Base-by-base conservation (phyloP, 2,888 invertebrate species). In the Didymodactylos carnosus region DNA sequence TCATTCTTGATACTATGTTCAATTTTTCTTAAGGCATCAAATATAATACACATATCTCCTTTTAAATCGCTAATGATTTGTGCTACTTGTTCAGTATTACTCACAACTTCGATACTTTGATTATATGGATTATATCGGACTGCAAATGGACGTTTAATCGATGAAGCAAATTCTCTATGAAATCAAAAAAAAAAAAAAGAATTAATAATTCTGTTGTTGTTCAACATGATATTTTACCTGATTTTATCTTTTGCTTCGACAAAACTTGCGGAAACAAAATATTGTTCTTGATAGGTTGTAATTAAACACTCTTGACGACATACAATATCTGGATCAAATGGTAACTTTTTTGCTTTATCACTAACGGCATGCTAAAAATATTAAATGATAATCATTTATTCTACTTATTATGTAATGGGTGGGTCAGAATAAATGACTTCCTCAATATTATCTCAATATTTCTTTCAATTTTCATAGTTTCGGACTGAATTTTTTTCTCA, bases 211-310 rank as follows among this genome's bases (percentile, higher is more conserved):
- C 3, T 10, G 3, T 8, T 3, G 11, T 27, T 51, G 11, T 16
- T n/a, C n/a, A n/a, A n/a, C n/a, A n/a, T 40, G 25, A 72, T 35
- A 70, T 35, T 69, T 19, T 46, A 93, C 95, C 95, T 89, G 91
- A 98, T 92, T 84, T 94, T 92, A 80, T 95, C 94, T 80, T 97
- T 97, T 4, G 97, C 97, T 81, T 97, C 95, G 80, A 98, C 95
- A 81, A 98, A 94, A 0, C 91, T 92, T 78, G 95, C 93, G 0
- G 95, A 97, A 80, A 90, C 97, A 85, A 92, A 98, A 82, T 98
- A 98, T 0, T 91, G 91, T 79, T 93, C 90, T 84, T 98, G 98
- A 81, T 91, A 98, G 0, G 95, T 89, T 0, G 98, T 98, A 75
- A 98, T 74, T 39, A 74, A 46, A 41, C 74, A 74, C 27, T 51